Conservation (phyloP, 2,888 invertebrate species). For the Pterostichus niger region DNA sequence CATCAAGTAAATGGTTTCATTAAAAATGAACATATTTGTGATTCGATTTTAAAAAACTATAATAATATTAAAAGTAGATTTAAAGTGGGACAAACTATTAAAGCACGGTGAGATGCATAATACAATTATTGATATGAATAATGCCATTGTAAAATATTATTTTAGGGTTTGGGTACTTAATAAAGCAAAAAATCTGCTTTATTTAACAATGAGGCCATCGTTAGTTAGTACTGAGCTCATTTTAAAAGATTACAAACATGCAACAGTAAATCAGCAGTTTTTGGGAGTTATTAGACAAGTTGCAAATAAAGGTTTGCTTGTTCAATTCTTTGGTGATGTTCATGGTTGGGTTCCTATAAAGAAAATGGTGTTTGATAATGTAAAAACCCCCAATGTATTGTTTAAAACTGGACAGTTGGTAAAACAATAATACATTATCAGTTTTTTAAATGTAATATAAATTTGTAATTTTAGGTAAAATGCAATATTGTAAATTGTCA, state of each 20-base stretch:
- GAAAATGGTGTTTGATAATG: conserved; percentile 74
- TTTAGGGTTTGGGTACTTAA: conserved; percentile 79
- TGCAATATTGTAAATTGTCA: conserved; percentile 77
- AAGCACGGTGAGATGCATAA: conserved; percentile 77
- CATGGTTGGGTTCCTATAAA: conserved; percentile 78
- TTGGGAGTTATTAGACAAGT: conserved; percentile 80
- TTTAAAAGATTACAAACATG: conserved; percentile 78
- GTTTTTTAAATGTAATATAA: background rate
- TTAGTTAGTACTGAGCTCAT: conserved; percentile 80
- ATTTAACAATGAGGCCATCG: conserved; percentile 84
- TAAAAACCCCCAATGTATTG: conserved; percentile 75
- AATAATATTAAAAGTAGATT: conserved; percentile 78
- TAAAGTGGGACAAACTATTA: conserved; percentile 79
- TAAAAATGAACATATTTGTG: conserved; percentile 80
- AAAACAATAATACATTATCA: conserved; percentile 17
- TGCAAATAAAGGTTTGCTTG: conserved; percentile 77
- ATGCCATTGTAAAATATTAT: background rate
- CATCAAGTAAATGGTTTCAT: conserved; percentile 81
- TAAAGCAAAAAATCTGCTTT: conserved; percentile 76
- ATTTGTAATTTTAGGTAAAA: conserved; percentile 76
- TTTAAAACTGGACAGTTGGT: conserved; percentile 83
- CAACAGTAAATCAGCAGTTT: conserved; percentile 78
- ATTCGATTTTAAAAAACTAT: conserved; percentile 74
- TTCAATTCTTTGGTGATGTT: conserved; percentile 81
- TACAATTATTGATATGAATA: background rate